phyloP scores from a whole-genome alignment of 1,140 invertebrate species.

The Procambarus virginalis region DNA sequence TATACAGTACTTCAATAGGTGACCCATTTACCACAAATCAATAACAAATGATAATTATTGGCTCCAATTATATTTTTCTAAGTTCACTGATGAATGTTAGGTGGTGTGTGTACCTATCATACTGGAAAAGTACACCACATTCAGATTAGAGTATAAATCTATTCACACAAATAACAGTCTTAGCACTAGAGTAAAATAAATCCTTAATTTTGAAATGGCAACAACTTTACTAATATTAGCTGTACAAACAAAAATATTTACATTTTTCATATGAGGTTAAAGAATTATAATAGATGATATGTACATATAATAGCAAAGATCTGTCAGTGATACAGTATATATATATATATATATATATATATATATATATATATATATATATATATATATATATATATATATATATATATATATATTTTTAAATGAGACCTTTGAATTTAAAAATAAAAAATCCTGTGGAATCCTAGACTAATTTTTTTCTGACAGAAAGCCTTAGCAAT shows the following conservation, averaged over 20 bases:
- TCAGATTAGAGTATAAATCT: neutral
- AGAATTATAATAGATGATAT: neutral
- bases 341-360: too few species aligned
- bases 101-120: neutral
- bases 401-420: too few species aligned
- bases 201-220: neutral
- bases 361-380: too few species aligned
- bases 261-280: neutral
- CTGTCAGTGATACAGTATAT: neutral
- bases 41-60: too few species aligned
- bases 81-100: neutral
- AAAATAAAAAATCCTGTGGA: too few species aligned
- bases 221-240: neutral
- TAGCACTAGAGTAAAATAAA: neutral
- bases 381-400: too few species aligned
- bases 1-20: too few species aligned
- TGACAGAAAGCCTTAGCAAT: too few species aligned
- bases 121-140: neutral
- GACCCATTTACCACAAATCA: too few species aligned
- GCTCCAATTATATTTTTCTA: too few species aligned
- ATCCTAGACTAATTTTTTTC: too few species aligned
- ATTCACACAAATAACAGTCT: neutral
- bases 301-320: neutral
- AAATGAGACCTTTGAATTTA: too few species aligned
- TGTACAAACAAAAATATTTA: conserved; percentile 9